These are phyloP conservation scores for Lagopus muta DNA, from an alignment of 2,113 vertebrate species.

Conservation along the genomic window DNA sequence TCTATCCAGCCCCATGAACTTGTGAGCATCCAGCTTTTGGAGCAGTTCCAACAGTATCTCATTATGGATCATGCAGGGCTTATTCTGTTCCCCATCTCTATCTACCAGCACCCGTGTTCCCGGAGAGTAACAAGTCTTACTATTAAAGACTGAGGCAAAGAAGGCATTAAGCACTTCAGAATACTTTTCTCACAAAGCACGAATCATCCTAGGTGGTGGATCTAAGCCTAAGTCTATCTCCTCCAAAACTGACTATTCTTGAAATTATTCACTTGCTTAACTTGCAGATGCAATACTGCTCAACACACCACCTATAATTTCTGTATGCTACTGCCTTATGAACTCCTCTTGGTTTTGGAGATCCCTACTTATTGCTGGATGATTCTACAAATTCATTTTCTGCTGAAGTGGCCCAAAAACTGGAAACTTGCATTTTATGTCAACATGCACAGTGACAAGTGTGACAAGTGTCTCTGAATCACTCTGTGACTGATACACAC, in stretches of 20 bases:
- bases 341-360: not conserved
- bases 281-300: not conserved
- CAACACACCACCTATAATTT: not conserved
- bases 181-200: not conserved
- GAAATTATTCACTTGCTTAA: not conserved
- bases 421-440: not conserved
- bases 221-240: not conserved
- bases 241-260: not conserved
- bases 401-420: fast-evolving
- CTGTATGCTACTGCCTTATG: not conserved
- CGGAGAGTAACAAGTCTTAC: too few relatives aligned
- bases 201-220: too few relatives aligned
- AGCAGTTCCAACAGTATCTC: too few relatives aligned
- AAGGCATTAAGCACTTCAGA: too few relatives aligned
- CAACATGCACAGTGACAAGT: fast-evolving
- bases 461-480: not conserved
- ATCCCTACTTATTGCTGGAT: not conserved
- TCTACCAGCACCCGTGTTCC: too few relatives aligned
- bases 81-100: too few relatives aligned
- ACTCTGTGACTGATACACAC: not conserved
- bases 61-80: too few relatives aligned
- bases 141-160: too few relatives aligned
- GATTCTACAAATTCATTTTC: not conserved
- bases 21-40: too few relatives aligned
- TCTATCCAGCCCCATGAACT: too few relatives aligned